A percentile compares a stretch with the other conserved stretches of the same genome.
phyloP scores from a whole-genome alignment of 2,113 vertebrate species.

The Amblyopsis rosae region DNA sequence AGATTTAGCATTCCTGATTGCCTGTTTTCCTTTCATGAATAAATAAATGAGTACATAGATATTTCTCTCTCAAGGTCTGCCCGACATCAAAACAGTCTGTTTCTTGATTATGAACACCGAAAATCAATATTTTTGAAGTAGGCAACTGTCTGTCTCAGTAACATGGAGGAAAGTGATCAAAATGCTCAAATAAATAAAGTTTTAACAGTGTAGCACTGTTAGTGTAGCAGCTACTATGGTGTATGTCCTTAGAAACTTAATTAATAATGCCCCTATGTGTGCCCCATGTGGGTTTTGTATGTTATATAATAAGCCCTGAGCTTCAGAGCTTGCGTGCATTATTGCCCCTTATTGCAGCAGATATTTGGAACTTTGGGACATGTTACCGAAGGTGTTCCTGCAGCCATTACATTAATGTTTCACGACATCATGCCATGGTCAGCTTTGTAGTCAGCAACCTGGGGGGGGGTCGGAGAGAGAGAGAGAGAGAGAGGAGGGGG shows the following conservation, averaged over 20 bases:
- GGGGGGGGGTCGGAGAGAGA: conserved; percentile 48
- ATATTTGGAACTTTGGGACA: conserved; percentile 29
- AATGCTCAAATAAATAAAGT: conserved; percentile 16
- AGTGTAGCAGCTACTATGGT: neutral
- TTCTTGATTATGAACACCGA: conserved; percentile 59
- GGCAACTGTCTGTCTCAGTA: conserved; percentile 50
- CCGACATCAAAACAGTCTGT: conserved; percentile 60
- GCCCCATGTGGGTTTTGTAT: conserved; percentile 17
- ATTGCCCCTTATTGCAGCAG: conserved; percentile 33
- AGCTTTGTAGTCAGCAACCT: conserved; percentile 33
- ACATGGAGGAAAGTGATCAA: conserved; percentile 38
- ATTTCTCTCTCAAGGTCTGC: conserved; percentile 50
- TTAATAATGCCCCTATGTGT: conserved; percentile 31
- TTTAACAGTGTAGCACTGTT: conserved; percentile 31
- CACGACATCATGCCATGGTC: conserved; percentile 54
- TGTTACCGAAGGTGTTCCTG: conserved; percentile 32
- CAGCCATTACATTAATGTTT: conserved; percentile 58
- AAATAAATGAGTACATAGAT: conserved; percentile 19
- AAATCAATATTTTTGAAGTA: conserved; percentile 57
- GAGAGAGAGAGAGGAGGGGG: conserved; percentile 28
- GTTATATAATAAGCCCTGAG: conserved; percentile 30
- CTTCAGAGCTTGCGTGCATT: neutral
- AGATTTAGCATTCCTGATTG: conserved; percentile 41
- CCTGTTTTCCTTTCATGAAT: conserved; percentile 60
- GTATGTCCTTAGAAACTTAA: conserved; percentile 25